Base-by-base conservation (phyloP, 2,797 vertebrate genomes). In the Pseudopleuronectes americanus region DNA sequence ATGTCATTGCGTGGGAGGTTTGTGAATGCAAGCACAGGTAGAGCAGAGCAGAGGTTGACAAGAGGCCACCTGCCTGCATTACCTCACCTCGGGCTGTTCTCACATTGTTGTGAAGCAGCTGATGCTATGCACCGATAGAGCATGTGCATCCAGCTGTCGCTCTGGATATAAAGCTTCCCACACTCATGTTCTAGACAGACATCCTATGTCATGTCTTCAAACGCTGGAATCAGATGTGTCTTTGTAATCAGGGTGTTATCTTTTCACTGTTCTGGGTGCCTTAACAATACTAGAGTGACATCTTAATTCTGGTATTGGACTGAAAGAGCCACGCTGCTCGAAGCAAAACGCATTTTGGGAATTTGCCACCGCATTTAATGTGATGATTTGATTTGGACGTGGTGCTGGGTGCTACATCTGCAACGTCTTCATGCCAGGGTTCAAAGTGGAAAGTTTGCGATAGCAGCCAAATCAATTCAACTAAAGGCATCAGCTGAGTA, bases 1-100 rank as follows among this genome's bases (percentile, higher is more conserved):
- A 85, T 86, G 79, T 81, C 60, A 71, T 80, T 36, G 57, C 22
- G 74, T 60, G 64, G 61, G 68, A 68, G 63, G 68, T 59, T 59
- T 81, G 52, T 43, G 28, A 17, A 53, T 19, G 21, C 51, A 55
- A 55, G 36, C 23, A 17, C 73, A 80, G 76, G 66, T 80, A 63
- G 65, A 61, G 61, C 63, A 61, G 41, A 66, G 63, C 43, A 13
- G 57, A n/a, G 56, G 57, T 80, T 81, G 63, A 78, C 64, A 26
- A 33, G 49, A 83, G 68, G 83, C 79, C 80, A 85, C 87, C 80
- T 82, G 83, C 76, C 59, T 85, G 84, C 81, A 80, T 86, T 81
- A 90, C 66, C 79, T 90, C 83, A 89, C 57, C 47, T 58, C 2
- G 6, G 19, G 51, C 57, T 55, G 23, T 47, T 64, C 52, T 53